A percentile compares a stretch with the other conserved stretches of the same genome.
phyloP scores from a whole-genome alignment of 2,113 vertebrate species.

The Pyrgilauda ruficollis region DNA sequence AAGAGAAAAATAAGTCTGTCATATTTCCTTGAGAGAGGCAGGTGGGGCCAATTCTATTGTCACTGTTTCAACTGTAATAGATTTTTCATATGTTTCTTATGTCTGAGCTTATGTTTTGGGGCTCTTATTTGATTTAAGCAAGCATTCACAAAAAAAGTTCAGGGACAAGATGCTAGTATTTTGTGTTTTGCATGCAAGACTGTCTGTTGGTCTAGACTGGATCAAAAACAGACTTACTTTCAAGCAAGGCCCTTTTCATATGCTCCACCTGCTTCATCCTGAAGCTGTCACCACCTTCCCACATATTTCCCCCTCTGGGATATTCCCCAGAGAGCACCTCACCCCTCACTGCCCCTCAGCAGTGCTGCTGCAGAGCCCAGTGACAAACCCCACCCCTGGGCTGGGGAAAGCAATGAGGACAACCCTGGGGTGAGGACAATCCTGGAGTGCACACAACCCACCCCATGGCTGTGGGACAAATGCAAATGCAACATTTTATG shows the following conservation, averaged over 20 bases:
- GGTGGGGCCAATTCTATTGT: neutral
- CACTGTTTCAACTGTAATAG: neutral
- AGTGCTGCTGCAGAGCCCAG: rapidly evolving
- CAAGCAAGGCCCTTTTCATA: neutral
- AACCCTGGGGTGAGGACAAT: too few species aligned
- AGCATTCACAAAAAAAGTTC: neutral
- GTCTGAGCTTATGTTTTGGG: neutral
- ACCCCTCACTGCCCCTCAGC: rapidly evolving
- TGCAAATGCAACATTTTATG: neutral
- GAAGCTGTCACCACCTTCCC: neutral
- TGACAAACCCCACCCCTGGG: neutral
- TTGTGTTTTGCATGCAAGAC: neutral
- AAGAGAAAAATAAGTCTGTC: too few species aligned
- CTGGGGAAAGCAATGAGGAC: neutral
- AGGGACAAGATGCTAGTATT: neutral
- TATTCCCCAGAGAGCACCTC: neutral
- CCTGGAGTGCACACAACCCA: neutral
- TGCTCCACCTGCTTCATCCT: neutral
- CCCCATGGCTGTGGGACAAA: neutral
- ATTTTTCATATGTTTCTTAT: neutral
- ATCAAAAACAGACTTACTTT: neutral
- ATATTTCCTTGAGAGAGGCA: neutral
- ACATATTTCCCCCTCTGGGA: neutral
- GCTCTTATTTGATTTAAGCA: neutral
- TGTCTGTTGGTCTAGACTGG: neutral